Conservation (phyloP, 2,113 vertebrate species). For the Prionailurus viverrinus region DNA sequence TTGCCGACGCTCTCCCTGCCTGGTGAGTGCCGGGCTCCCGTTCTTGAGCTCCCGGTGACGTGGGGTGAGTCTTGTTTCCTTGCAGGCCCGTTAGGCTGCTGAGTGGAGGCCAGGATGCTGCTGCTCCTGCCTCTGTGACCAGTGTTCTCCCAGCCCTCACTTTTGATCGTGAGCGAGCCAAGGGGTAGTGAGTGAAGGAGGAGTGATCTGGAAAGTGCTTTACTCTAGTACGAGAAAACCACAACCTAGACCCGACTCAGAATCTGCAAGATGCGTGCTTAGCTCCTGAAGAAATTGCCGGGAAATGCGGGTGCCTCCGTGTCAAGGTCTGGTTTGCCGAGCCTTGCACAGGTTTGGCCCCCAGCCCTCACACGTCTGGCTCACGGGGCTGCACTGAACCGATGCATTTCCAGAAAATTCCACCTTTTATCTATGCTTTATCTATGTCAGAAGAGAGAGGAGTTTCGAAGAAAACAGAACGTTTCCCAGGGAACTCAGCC, state of each 20-base stretch:
- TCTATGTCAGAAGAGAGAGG: neutral
- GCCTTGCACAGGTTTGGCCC: neutral
- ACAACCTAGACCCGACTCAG: neutral
- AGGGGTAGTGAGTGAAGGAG: no score
- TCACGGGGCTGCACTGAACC: neutral
- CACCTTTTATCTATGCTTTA: neutral
- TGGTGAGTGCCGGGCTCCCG: neutral
- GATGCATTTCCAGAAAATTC: no score
- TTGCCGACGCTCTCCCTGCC: neutral
- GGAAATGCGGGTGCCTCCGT: accelerated
- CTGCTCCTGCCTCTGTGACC: accelerated
- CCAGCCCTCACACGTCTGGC: accelerated
- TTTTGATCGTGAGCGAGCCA: neutral
- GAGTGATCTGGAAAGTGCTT: neutral
- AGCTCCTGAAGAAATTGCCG: neutral
- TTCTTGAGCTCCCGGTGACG: neutral
- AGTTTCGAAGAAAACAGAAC: neutral
- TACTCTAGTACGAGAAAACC: neutral
- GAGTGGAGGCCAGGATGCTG: neutral
- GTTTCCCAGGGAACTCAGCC: neutral
- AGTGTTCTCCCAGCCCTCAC: neutral
- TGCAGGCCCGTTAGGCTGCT: neutral
- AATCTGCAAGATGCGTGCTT: neutral
- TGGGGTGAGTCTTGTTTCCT: neutral
- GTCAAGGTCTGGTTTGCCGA: accelerated